Percentiles rank a stretch among this genome's conserved stretches.
Evolutionary conservation across 1,140 invertebrate genomes (phyloP).

Genomic region (Drosophila pectinifera): DNA sequence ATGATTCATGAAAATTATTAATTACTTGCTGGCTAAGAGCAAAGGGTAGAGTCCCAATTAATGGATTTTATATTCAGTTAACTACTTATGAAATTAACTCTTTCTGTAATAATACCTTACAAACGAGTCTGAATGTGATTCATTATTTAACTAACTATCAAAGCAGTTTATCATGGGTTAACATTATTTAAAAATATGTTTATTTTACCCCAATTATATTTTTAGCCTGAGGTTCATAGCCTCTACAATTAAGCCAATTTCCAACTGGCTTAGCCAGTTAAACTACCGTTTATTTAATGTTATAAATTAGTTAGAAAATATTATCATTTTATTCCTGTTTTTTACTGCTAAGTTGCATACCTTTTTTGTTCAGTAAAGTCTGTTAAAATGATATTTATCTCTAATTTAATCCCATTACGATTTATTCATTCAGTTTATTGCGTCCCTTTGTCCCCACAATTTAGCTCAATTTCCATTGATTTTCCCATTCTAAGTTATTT

Average conservation of each 20-base stretch:
- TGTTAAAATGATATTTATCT: constrained; percentile 2
- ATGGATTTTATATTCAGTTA: no score
- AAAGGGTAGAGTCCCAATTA: no score
- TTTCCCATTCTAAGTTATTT: constrained; percentile 24
- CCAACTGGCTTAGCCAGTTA: background rate
- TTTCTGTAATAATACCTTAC: no score
- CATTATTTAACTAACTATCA: no score
- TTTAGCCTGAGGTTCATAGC: background rate
- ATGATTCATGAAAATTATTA: constrained; percentile 13
- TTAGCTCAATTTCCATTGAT: constrained; percentile 32
- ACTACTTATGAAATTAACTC: no score
- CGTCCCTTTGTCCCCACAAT: constrained; percentile 13
- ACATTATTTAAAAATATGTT: no score
- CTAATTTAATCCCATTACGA: constrained; percentile 21
- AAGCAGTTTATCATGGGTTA: no score
- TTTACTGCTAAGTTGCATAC: background rate
- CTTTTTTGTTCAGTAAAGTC: background rate
- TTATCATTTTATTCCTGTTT: background rate
- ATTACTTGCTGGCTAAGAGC: background rate
- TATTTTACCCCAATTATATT: background rate
- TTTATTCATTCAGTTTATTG: background rate
- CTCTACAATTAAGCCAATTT: background rate
- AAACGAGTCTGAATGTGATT: no score
- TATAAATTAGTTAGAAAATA: background rate
- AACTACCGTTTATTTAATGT: background rate